Percentiles rank a stretch among this genome's conserved stretches.
Conservation (phyloP, 2,797 vertebrate genomes). For the Mergus octosetaceus region DNA sequence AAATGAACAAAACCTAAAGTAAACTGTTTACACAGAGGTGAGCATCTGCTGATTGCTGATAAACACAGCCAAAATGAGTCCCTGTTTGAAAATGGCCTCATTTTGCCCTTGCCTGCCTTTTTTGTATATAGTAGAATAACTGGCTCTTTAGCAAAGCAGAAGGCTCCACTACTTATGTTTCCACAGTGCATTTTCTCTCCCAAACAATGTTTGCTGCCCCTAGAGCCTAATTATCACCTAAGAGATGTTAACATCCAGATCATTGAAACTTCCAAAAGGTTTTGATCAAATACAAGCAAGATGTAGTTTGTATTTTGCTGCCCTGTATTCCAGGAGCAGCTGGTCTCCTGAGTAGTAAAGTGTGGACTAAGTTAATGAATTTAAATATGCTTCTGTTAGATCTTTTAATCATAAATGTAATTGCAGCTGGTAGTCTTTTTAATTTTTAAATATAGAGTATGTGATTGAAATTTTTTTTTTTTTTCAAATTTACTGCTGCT, state of each 20-base stretch:
- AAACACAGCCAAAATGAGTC: not conserved
- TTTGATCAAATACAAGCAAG: constrained; percentile 69
- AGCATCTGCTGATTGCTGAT: constrained; percentile 38
- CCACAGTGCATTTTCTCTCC: constrained; percentile 32
- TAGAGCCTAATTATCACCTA: constrained; percentile 63
- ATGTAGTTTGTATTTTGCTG: constrained; percentile 69
- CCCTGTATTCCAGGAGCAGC: constrained; percentile 52
- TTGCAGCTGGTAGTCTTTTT: constrained; percentile 64
- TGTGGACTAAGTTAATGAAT: constrained; percentile 71
- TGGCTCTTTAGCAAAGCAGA: not conserved
- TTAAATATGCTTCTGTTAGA: constrained; percentile 68
- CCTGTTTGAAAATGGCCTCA: not conserved
- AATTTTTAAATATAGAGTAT: constrained; percentile 56
- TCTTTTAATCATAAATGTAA: constrained; percentile 68
- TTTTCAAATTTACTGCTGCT: not conserved
- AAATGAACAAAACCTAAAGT: constrained; percentile 14
- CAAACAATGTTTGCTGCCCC: constrained; percentile 51
- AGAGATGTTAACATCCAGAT: constrained; percentile 70
- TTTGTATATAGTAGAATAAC: not conserved
- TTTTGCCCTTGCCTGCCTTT: not conserved
- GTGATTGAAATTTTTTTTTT: constrained; percentile 12
- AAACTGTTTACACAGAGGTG: constrained; percentile 30
- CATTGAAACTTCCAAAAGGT: constrained; percentile 57
- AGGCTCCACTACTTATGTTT: constrained; percentile 10
- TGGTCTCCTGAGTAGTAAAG: constrained; percentile 60